These are phyloP conservation scores for Thymelicus acteon DNA, from an alignment of 2,888 invertebrate genomes.

Conservation along the genomic window DNA sequence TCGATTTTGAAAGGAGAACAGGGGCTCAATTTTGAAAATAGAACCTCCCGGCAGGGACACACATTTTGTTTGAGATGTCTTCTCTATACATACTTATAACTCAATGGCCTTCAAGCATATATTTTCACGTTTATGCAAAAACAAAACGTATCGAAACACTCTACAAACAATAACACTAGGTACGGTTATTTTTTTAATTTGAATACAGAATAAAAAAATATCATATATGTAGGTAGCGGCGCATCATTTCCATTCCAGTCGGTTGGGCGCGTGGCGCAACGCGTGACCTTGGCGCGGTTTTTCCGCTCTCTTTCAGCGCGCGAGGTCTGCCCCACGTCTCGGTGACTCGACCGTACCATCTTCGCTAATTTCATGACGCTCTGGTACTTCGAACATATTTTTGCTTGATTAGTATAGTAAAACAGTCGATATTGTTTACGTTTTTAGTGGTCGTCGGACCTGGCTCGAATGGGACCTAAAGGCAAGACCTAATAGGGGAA, in stretches of 20 bases:
- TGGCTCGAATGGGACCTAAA: too few relatives aligned
- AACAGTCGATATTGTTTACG: too few relatives aligned
- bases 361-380: slow-evolving; percentile 42
- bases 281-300: slow-evolving; percentile 78
- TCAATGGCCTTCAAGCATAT: too few relatives aligned
- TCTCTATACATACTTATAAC: too few relatives aligned
- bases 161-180: neutral
- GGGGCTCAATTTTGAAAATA: too few relatives aligned
- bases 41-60: too few relatives aligned
- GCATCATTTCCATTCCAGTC: slow-evolving; percentile 66
- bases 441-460: too few relatives aligned
- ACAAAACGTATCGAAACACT: neutral
- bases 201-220: slow-evolving; percentile 15
- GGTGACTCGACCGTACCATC: slow-evolving; percentile 46
- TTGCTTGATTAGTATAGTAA: too few relatives aligned
- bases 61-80: too few relatives aligned
- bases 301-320: slow-evolving; percentile 83
- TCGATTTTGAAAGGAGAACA: too few relatives aligned
- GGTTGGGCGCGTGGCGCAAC: slow-evolving; percentile 73
- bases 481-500: too few relatives aligned
- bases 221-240: slow-evolving; percentile 35
- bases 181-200: slow-evolving; percentile 16
- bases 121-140: too few relatives aligned
- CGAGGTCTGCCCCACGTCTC: slow-evolving; percentile 59
- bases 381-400: neutral